These are phyloP conservation scores for Lanistes nyassanus DNA, from an alignment of 1,140 invertebrate genomes.

Conservation along the genomic window DNA sequence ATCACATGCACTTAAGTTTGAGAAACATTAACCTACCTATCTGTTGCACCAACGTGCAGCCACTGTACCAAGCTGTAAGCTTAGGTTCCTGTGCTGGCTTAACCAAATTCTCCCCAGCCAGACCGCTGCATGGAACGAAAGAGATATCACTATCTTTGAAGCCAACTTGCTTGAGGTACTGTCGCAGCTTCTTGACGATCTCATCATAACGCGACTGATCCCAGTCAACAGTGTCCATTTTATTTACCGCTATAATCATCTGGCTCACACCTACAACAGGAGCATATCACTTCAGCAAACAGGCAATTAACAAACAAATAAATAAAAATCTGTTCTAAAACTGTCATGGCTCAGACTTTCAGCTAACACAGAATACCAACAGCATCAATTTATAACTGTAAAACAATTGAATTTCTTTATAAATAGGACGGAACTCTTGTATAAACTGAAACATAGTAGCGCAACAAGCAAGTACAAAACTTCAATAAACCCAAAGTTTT, in stretches of 20 bases:
- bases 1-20: no score
- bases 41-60: slow-evolving; percentile 82
- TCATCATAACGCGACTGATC: slow-evolving; percentile 82
- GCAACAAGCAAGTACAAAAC: no score
- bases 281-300: neutral
- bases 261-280: slow-evolving; percentile 78
- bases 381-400: neutral
- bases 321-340: neutral
- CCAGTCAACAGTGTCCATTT: slow-evolving; percentile 71
- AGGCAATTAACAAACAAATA: neutral
- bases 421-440: no score
- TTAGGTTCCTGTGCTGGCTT: slow-evolving; percentile 75
- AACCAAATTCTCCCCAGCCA: slow-evolving; percentile 92
- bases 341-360: neutral
- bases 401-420: no score
- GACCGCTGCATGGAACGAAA: slow-evolving; percentile 95
- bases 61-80: slow-evolving; percentile 85
- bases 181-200: slow-evolving; percentile 84
- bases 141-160: slow-evolving; percentile 88
- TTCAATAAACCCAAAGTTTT: no score
- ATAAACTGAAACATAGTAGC: no score
- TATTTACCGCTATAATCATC: slow-evolving; percentile 73
- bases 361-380: neutral
- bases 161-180: slow-evolving; percentile 92
- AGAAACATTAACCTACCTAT: slow-evolving; percentile 74